Evolutionary conservation across 1,140 invertebrate species (phyloP).

Genomic region (Orchestia grillus): DNA sequence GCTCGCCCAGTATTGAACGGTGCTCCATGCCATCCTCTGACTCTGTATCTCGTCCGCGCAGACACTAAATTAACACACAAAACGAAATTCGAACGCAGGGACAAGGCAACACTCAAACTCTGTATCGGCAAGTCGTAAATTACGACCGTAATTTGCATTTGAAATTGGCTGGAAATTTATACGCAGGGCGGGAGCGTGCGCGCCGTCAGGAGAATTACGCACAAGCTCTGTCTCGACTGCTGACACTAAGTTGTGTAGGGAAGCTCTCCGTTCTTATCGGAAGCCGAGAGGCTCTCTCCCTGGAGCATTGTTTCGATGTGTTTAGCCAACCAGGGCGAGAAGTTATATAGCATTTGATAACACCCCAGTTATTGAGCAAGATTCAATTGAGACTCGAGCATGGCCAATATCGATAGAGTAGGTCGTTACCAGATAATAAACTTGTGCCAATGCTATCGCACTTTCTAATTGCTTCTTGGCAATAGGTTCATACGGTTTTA

Average conservation of each 20-base stretch:
- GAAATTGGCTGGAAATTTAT: constrained; percentile 54
- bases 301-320: constrained; percentile 36
- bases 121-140: constrained; percentile 53
- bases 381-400: constrained; percentile 32
- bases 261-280: constrained; percentile 24
- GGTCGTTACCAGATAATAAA: background rate
- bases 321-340: background rate
- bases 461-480: constrained; percentile 10
- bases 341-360: constrained; percentile 40
- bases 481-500: background rate
- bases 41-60: constrained; percentile 3
- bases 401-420: constrained; percentile 13
- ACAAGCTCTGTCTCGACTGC: background rate
- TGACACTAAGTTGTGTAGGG: constrained; percentile 16
- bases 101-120: constrained; percentile 48
- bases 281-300: constrained; percentile 16
- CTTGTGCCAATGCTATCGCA: background rate
- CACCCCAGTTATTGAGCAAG: constrained; percentile 4
- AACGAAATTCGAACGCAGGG: constrained; percentile 52
- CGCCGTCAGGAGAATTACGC: background rate
- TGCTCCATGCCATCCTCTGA: background rate
- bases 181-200: constrained; percentile 11
- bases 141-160: constrained; percentile 53
- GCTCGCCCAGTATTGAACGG: background rate
- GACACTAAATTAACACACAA: constrained; percentile 47